Evolutionary conservation across 2,888 invertebrate genomes (phyloP).

Genomic region (Parnassius glacialis): DNA sequence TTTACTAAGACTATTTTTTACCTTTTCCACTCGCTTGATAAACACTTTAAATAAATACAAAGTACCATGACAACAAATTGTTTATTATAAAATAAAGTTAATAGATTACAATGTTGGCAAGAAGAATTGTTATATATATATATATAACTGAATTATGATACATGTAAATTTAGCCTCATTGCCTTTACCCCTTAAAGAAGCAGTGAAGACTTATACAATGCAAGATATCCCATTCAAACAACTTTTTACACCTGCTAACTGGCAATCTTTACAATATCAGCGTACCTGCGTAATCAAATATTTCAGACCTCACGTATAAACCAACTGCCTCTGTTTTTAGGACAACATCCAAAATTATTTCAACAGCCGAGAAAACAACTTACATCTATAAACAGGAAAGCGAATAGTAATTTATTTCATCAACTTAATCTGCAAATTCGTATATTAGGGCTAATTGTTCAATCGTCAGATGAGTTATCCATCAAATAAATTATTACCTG

Average conservation of each 20-base stretch:
- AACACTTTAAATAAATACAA: conserved; percentile 29
- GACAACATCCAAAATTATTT: no score
- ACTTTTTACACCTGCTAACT: background rate
- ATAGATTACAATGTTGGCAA: conserved; percentile 58
- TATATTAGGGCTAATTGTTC: no score
- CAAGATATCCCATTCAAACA: background rate
- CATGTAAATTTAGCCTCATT: conserved; percentile 9
- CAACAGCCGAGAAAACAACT: no score
- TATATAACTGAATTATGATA: conserved; percentile 27
- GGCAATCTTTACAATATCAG: no score
- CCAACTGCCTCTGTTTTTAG: no score
- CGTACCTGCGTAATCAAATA: no score
- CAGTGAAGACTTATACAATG: conserved; percentile 9
- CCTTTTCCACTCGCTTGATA: conserved; percentile 8
- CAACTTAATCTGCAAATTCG: no score
- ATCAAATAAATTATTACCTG: no score
- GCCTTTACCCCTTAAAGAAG: background rate
- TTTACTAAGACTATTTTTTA: conserved; percentile 11
- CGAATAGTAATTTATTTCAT: no score
- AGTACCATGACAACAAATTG: conserved; percentile 56
- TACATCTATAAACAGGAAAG: background rate
- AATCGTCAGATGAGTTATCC: no score
- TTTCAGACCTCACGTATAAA: no score
- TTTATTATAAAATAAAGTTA: conserved; percentile 63
- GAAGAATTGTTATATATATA: conserved; percentile 51